These are phyloP conservation scores for Sciurus vulgaris DNA, from an alignment of 2,797 vertebrate species.

Conservation along the genomic window DNA sequence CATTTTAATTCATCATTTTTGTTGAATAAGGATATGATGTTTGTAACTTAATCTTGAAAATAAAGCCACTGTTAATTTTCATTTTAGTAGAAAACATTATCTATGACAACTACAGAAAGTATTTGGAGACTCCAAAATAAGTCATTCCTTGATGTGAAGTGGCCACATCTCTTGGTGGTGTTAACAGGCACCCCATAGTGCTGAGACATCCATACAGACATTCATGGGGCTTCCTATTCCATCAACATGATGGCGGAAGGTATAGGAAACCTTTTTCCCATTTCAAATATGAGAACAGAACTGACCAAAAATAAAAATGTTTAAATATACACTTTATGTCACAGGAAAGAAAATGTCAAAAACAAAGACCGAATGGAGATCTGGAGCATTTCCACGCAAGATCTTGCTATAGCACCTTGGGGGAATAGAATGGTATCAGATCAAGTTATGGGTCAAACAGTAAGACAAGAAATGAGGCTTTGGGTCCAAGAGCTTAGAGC, in stretches of 20 bases:
- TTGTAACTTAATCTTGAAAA: constrained; percentile 36
- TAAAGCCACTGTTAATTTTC: background rate
- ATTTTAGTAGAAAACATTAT: background rate
- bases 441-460: background rate
- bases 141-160: background rate
- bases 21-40: background rate
- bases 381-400: background rate
- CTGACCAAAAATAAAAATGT: background rate
- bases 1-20: background rate
- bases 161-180: background rate
- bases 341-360: background rate
- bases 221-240: background rate
- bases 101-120: background rate
- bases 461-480: background rate
- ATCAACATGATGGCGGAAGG: background rate
- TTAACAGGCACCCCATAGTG: background rate
- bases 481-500: background rate
- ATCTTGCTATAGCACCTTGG: background rate
- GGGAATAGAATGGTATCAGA: background rate
- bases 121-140: background rate
- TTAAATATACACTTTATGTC: background rate
- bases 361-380: background rate
- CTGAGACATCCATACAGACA: background rate
- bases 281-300: background rate
- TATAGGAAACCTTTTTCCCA: background rate